phyloP scores from a whole-genome alignment of 2,113 vertebrate species.

The Triplophysa dalaica region DNA sequence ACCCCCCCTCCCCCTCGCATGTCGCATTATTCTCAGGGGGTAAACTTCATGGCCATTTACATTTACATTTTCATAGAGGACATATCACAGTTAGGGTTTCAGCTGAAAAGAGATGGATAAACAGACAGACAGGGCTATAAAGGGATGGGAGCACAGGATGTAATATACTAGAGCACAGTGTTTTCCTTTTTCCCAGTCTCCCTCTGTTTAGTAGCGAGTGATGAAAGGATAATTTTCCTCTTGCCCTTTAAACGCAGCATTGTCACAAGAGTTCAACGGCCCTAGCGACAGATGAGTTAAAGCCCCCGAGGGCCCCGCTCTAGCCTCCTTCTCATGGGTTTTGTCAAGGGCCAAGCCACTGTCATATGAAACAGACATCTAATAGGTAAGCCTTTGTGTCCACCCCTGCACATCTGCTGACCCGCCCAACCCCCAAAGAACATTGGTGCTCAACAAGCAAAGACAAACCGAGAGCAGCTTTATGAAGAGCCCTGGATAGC shows the following conservation, averaged over 20 bases:
- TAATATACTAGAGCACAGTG: conserved; percentile 50
- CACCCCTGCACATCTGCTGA: conserved; percentile 74
- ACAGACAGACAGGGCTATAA: conserved; percentile 35
- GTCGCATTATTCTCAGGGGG: conserved; percentile 38
- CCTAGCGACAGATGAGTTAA: conserved; percentile 75
- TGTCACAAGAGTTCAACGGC: conserved; percentile 73
- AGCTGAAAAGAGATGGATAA: conserved; percentile 50
- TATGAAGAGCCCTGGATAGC: conserved; percentile 68
- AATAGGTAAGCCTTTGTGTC: conserved; percentile 80
- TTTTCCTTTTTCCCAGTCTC: conserved; percentile 60
- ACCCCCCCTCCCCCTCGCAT: conserved; percentile 1
- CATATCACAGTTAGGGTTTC: conserved; percentile 38
- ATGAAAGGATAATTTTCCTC: conserved; percentile 74
- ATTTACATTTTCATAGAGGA: conserved; percentile 26
- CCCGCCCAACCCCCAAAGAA: conserved; percentile 71
- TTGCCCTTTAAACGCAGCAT: conserved; percentile 71
- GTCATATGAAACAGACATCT: conserved; percentile 71
- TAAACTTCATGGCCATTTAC: conserved; percentile 37
- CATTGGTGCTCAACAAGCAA: conserved; percentile 54
- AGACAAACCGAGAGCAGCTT: conserved; percentile 46
- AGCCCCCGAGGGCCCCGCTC: conserved; percentile 65
- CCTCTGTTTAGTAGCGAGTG: conserved; percentile 61
- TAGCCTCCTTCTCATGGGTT: conserved; percentile 68
- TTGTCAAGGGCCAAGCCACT: conserved; percentile 65
- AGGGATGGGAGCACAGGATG: conserved; percentile 15